Evolutionary conservation across 2,113 vertebrate genomes (phyloP), one percentile per base, ranked within the genome.

Genomic region (Connochaetes taurinus): DNA sequence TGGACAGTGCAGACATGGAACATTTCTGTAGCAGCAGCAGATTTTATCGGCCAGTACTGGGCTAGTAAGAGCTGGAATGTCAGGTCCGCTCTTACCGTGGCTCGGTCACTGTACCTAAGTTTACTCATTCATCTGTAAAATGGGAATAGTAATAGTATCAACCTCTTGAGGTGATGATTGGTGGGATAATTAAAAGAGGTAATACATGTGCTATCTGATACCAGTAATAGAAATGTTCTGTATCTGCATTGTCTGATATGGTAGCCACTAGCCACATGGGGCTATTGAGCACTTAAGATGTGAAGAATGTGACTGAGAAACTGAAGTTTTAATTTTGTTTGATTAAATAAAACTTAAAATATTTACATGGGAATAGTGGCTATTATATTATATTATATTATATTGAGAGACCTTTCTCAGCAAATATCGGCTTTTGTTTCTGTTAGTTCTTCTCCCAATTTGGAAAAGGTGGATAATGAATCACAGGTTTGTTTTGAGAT

Each of bases 261-360:
- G 31, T 76, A 27, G 40, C 47, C 4, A 5, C 8, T 50, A 14
- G 52, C 11, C 21, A 58, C 19, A 29, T 55, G 19, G 50, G 55
- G 6, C 67, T 85, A 0, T 19, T 36, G 36, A 80, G 31, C 25
- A 43, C 47, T 83, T 17, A 16, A 57, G 47, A 57, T 86, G 80
- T 84, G 14, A 36, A 4, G n/a, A n/a, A 9, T 58, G 23, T 91
- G 57, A 58, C 40, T 52, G n/a, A 93, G 45, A 83, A 85, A 45
- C 12, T 47, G 7, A 89, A 91, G 57, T 83, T 97, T 53, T 74
- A 90, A 81, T 80, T 91, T 93, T 88, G 21, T 64, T 87, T 64
- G 64, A 87, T 86, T 88, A 95, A 84, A 50, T 74, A 84, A 82
- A 52, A 53, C 58, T 55, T 78, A 90, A 85, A 85, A 85, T 97